Base-by-base conservation (phyloP, 2,113 vertebrate genomes). In the Oncorhynchus clarkii region DNA sequence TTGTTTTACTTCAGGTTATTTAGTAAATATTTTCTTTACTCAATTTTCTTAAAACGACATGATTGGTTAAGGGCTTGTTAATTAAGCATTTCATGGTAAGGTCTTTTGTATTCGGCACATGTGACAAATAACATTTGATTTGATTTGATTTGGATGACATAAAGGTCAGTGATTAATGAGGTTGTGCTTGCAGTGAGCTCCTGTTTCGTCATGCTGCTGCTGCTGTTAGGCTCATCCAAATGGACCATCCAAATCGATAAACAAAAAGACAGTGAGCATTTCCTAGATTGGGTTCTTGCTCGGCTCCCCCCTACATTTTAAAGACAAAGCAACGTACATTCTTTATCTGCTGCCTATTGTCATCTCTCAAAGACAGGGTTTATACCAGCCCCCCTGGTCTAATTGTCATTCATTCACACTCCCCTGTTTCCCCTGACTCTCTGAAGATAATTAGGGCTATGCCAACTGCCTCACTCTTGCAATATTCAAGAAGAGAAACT, bases 161-260 rank as follows among this genome's bases (percentile, higher is more conserved):
- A 45, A 45, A 45, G 39, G 8, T 45, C 39, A 9, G 39, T 45
- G 39, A 76, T 86, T 80, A 27, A 48, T 74, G 51, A 89, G 89
- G 87, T 81, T 84, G 85, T 86, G 84, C 84, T 2, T 70, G 84
- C 78, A 70, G 80, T 85, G 88, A 85, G 86, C 71, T 78, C 70
- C 82, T 87, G 22, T 51, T 24, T 60, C 16, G 4, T 18, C 49
- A 54, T 54, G 16, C 49, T 18, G 14, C 49, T 54, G 39, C 49
- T 54, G 14, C 49, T 54, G 39, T 45, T 45, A 2, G 49, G 3
- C 24, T 49, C 39, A 59, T n/a, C n/a, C n/a, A n/a, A n/a, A n/a
- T 75, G 14, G 65, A n/a, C 57, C 2, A 72, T 31, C 72, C 13
- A 69, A 70, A 77, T 9, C 39, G 39, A 45, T 45, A 45, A 45